Conservation (phyloP, 1,140 invertebrate species). For the Argopecten irradians region DNA sequence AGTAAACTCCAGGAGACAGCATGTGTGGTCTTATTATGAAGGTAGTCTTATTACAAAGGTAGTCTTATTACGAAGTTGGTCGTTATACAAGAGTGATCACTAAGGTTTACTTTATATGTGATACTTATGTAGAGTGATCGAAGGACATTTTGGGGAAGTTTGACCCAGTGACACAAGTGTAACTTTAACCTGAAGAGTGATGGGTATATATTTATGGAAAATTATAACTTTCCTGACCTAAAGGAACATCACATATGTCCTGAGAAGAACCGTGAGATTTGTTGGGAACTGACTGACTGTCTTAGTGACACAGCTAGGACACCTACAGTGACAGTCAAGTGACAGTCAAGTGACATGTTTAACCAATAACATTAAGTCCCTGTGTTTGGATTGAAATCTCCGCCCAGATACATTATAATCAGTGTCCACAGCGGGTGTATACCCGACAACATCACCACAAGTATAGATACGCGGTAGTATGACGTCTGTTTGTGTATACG, state of each 20-base stretch:
- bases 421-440: background rate
- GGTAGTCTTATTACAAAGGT: too few species aligned
- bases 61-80: too few species aligned
- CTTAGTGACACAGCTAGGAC: background rate
- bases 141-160: background rate
- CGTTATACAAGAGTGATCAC: too few species aligned
- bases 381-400: constrained; percentile 6
- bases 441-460: background rate
- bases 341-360: constrained; percentile 2
- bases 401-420: background rate
- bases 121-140: too few species aligned
- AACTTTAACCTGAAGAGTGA: background rate
- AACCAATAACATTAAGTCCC: background rate
- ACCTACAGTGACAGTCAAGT: background rate
- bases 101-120: too few species aligned
- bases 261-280: background rate
- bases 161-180: background rate
- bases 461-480: background rate
- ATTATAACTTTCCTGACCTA: background rate
- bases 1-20: too few species aligned
- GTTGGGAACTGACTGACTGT: background rate
- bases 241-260: background rate
- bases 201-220: background rate
- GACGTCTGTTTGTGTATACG: background rate
- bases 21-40: too few species aligned